Base-by-base conservation (phyloP, 2,888 invertebrate genomes). In the Eupelmus urozonus region DNA sequence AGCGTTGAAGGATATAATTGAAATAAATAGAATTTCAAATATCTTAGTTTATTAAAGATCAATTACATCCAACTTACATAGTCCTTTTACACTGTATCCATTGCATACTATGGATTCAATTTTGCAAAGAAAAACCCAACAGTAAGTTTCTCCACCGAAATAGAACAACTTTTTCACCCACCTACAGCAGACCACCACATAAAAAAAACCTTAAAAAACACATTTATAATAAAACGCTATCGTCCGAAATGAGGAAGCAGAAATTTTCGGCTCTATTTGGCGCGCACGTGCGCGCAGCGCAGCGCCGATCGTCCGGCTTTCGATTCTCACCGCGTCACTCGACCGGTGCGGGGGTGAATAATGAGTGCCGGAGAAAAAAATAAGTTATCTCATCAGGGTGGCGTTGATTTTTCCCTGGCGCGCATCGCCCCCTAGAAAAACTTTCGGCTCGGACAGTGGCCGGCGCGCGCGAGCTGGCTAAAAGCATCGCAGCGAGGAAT, bases 311-410 rank as follows among this genome's bases (percentile, higher is more conserved):
- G 49, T 66, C 65, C 42, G 18, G 55, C 25, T n/a, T 34, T 23
- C 29, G 25, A 70, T 71, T 65, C 55, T 59, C 20, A 42, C 29
- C 67, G 63, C 67, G 45, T 67, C 66, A 59, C 72, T 66, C 51
- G 42, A 23, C 16, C 53, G n/a, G 29, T 40, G n/a, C 57, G 49
- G 59, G 45, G 78, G 59, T 60, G 75, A 77, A 76, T 79, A 60
- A 72, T 65, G 70, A 72, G 76, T 42, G 34, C 9, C 25, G 25
- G 3, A 40, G 42, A 79, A 77, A 82, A 82, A 82, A 85, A 82
- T 82, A 83, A 85, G 85, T 85, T 84, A 85, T 85, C 84, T 81
- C 81, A 80, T 76, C 76, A 63, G 23, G 9, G 53, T 29, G 70
- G 18, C 63, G 45, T 57, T 65, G 76, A 77, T 77, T 77, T 62